These are phyloP conservation scores for Talpa occidentalis DNA, from an alignment of 2,113 vertebrate species.

Conservation along the genomic window DNA sequence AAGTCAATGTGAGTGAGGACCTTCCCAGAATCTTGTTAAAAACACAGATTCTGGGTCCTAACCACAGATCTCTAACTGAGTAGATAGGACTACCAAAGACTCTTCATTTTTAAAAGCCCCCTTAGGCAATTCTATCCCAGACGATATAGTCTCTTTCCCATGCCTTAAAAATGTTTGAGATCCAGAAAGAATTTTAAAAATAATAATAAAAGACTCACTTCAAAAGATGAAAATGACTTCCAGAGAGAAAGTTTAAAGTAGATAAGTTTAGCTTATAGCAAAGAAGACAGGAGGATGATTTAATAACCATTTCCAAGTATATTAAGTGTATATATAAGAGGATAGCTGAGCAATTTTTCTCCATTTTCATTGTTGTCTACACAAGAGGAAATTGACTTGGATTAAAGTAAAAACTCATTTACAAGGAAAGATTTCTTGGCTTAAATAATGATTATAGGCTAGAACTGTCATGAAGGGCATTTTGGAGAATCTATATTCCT, in stretches of 20 bases:
- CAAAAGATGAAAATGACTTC: background rate
- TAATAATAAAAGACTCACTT: background rate
- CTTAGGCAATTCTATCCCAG: background rate
- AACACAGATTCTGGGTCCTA: background rate
- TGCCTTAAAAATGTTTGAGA: background rate
- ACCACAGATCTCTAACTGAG: background rate
- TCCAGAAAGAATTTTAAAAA: background rate
- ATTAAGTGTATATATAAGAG: background rate
- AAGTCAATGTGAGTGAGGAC: background rate
- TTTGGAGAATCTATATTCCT: background rate
- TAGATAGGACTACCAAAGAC: background rate
- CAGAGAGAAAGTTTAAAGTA: background rate
- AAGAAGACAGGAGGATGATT: background rate
- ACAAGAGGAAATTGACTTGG: background rate
- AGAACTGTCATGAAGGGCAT: background rate
- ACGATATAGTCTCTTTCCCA: background rate
- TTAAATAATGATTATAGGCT: constrained; percentile 40
- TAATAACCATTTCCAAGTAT: background rate
- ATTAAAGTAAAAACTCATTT: constrained; percentile 54
- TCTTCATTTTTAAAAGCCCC: background rate
- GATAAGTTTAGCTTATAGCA: background rate
- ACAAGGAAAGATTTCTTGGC: background rate
- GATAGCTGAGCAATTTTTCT: background rate
- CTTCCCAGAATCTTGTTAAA: background rate
- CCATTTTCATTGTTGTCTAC: constrained; percentile 23